Conservation (phyloP, 2,113 vertebrate genomes). For the Lepus europaeus region DNA sequence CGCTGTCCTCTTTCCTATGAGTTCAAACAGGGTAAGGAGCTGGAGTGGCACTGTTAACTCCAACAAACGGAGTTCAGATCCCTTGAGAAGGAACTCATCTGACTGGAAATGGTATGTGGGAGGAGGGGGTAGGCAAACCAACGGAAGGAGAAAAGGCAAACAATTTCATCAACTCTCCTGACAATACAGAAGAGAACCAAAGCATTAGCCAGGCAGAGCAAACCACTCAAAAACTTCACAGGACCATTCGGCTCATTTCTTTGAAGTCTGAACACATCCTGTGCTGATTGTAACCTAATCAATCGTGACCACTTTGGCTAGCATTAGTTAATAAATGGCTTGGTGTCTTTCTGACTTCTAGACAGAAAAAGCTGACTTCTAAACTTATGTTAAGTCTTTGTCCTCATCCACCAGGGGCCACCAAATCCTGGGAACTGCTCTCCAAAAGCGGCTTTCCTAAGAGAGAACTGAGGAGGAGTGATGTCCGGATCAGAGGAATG, state of each 20-base stretch:
- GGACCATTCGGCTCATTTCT: not conserved
- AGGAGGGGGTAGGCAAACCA: not conserved
- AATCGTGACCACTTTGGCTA: not conserved
- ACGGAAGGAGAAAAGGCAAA: not conserved
- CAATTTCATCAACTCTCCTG: not conserved
- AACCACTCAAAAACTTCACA: not conserved
- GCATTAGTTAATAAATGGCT: not conserved
- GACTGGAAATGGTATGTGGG: not conserved
- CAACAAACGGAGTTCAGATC: not conserved
- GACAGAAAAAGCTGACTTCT: not conserved
- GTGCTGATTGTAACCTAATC: not conserved
- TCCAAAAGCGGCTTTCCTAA: not conserved
- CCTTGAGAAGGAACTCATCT: not conserved
- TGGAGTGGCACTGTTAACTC: too few species aligned
- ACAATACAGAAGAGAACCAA: not conserved
- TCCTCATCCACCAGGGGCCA: not conserved
- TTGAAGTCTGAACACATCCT: not conserved
- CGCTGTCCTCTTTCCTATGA: not conserved
- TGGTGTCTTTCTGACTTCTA: not conserved
- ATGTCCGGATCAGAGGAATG: not conserved
- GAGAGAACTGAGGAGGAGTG: accelerated
- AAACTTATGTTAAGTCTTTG: not conserved
- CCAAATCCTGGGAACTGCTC: not conserved
- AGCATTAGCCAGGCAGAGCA: not conserved
- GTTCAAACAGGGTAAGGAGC: not conserved